Conservation (phyloP, 2,797 vertebrate species). For the Paratrypauchen microcephalus region DNA sequence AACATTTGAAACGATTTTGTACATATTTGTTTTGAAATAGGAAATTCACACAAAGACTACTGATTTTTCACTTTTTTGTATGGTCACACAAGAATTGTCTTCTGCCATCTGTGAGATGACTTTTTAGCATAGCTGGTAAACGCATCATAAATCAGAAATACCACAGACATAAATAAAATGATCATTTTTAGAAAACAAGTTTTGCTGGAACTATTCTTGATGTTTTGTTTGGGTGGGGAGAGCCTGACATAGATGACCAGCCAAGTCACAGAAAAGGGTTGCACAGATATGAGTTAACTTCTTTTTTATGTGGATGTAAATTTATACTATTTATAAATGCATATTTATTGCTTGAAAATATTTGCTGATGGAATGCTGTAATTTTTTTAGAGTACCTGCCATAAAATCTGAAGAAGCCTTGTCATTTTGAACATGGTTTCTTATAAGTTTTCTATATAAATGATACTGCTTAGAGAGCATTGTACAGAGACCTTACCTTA, state of each 20-base stretch:
- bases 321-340: conserved; percentile 99
- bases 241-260: conserved; percentile 77
- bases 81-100: conserved; percentile 72
- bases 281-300: conserved; percentile 95
- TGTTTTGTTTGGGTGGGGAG: conserved; percentile 80
- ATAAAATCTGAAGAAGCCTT: conserved; percentile 99
- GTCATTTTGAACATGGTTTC: conserved; percentile 93
- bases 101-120: conserved; percentile 54
- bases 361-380: conserved; percentile 99
- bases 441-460: conserved; percentile 98
- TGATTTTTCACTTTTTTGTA: conserved; percentile 84
- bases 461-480: conserved; percentile 95
- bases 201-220: conserved; percentile 77
- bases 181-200: conserved; percentile 33
- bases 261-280: conserved; percentile 91
- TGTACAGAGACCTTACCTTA: conserved; percentile 94
- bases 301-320: conserved; percentile 97
- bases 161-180: conserved; percentile 61
- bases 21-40: conserved; percentile 92
- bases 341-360: conserved; percentile 99
- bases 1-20: conserved; percentile 82
- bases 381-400: conserved; percentile 95
- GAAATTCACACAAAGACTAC: conserved; percentile 93
- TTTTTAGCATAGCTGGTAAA: conserved; percentile 86
- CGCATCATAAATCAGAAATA: conserved; percentile 79